Conservation (phyloP, 2,797 vertebrate genomes). For the Psittacula derbiana region DNA sequence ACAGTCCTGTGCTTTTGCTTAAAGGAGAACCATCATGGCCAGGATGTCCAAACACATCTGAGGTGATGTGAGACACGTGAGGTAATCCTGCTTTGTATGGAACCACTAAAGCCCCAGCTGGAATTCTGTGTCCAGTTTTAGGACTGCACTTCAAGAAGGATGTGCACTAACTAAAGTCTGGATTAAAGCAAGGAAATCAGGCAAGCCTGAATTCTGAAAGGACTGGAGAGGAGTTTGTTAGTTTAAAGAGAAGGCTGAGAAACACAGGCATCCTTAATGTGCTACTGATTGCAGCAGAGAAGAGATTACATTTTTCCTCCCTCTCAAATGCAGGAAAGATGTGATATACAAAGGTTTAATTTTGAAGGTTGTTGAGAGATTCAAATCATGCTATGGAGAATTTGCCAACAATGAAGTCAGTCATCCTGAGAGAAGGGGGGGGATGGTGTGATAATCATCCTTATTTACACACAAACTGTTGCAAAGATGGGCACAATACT, state of each 20-base stretch:
- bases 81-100: background rate
- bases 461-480: background rate
- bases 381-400: background rate
- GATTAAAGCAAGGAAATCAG: background rate
- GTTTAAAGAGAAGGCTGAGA: background rate
- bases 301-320: background rate
- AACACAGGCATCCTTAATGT: background rate
- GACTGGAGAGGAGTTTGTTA: background rate
- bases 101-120: background rate
- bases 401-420: background rate
- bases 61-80: background rate
- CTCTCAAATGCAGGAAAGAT: background rate
- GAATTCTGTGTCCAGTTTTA: background rate
- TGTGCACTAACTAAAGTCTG: background rate
- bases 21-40: background rate
- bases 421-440: background rate
- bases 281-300: background rate
- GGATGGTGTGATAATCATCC: background rate
- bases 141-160: background rate
- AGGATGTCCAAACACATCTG: background rate
- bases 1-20: background rate
- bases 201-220: background rate
- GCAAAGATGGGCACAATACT: background rate
- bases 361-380: background rate
- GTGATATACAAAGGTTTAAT: background rate